Conservation (phyloP, 2,113 vertebrate genomes). For the Dasyurus viverrinus region DNA sequence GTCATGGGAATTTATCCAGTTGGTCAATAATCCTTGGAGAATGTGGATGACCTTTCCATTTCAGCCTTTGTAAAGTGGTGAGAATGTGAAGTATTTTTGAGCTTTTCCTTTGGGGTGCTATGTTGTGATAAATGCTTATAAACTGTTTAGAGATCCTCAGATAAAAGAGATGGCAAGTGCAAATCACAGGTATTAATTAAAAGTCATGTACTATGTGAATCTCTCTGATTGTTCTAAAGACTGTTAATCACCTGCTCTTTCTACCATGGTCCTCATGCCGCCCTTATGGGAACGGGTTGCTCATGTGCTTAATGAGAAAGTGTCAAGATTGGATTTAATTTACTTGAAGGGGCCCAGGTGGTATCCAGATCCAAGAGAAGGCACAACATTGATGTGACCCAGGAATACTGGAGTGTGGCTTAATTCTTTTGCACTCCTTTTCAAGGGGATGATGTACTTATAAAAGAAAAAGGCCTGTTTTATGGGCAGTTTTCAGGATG, state of each 20-base stretch:
- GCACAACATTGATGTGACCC: not conserved
- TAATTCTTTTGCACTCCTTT: slow-evolving; percentile 12
- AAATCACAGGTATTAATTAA: slow-evolving; percentile 26
- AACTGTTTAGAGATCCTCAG: not conserved
- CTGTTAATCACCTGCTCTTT: slow-evolving; percentile 33
- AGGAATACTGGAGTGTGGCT: not conserved
- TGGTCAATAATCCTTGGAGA: not conserved
- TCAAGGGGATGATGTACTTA: not conserved
- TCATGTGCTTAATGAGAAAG: slow-evolving; percentile 55
- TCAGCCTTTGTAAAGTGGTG: not conserved
- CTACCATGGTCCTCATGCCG: not conserved
- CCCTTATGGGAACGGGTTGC: not conserved
- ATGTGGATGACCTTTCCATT: not conserved
- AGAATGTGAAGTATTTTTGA: not conserved
- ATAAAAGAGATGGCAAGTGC: not conserved
- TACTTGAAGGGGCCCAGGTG: slow-evolving; percentile 16
- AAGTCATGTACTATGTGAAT: slow-evolving; percentile 11
- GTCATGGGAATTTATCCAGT: not conserved
- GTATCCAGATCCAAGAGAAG: not conserved
- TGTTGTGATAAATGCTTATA: not conserved
- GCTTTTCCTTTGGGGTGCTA: not conserved
- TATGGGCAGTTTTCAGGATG: not conserved
- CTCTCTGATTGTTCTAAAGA: slow-evolving; percentile 9
- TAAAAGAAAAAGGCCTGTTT: not conserved
- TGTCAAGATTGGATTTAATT: slow-evolving; percentile 34